Evolutionary conservation across 2,113 vertebrate species (phyloP), one percentile per base, ranked within the genome.

Genomic region (Leptobrachium leishanense): DNA sequence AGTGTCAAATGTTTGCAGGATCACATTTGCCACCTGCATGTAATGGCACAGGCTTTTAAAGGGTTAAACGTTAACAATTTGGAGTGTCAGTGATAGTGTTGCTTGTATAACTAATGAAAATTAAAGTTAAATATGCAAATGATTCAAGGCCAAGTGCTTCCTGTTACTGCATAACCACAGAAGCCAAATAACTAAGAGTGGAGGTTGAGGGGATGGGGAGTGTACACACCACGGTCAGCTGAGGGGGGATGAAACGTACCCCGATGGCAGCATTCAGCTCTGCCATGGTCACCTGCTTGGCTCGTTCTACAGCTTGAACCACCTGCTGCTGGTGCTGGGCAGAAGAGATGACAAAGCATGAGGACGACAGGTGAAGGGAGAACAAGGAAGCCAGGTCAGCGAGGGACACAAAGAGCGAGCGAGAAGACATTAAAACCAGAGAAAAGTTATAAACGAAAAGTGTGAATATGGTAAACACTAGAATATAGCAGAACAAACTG

Each of bases 291-390:
- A 91, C 91, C 84, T 92, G 91, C 85, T 92, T 92, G 63, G 91
- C 91, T 66, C 91, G 83, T 70, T 92, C 91, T 77, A 92, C 90
- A 0, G 91, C 90, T 82, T 92, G 91, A 77, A 92, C 89, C 65
- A 92, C 91, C 46, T 92, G 91, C 83, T 92, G 91, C 75, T 92
- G 91, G 79, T 97, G 96, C 95, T 96, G 76, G 43, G 9, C 7
- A 31, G 13, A 40, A 40, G 43, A 41, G 44, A 13, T n/a, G 68
- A 54, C 64, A 81, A 77, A 59, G 72, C 76, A 59, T 74, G 77
- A 66, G 82, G 55, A 44, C 55, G 13, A 12, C 4, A 57, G 2
- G 13, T 12, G 13, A 59, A 62, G 12, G 50, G 6, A 54, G 50
- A 54, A 54, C 11, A 62, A 62, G 13, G 59, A n/a, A 62, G 59